Evolutionary conservation across 1,140 invertebrate genomes (phyloP).

Genomic region (Pseudachorutes palmiensis): DNA sequence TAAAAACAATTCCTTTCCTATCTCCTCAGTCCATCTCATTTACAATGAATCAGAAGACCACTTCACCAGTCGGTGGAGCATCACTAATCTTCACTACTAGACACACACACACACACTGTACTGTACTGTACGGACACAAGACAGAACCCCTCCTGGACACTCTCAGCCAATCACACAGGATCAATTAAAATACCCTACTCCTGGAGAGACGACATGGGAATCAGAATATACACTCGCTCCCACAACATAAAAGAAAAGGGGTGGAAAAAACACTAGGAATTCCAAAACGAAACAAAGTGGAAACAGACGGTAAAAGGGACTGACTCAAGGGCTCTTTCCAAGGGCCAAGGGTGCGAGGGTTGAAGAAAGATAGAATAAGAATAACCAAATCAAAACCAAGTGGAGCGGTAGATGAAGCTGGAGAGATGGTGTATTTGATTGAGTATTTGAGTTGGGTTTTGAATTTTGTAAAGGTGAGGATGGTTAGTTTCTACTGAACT

Average conservation of each 20-base stretch:
- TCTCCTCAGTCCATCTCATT: conserved; percentile 4
- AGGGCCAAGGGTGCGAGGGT: too few species aligned
- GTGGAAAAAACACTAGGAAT: background rate
- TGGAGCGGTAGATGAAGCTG: too few species aligned
- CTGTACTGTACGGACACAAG: background rate
- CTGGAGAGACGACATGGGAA: background rate
- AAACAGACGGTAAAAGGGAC: background rate
- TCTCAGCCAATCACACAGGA: background rate
- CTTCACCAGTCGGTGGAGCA: background rate
- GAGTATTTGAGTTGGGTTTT: too few species aligned
- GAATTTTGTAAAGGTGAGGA: too few species aligned
- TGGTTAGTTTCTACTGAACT: background rate
- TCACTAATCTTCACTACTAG: background rate
- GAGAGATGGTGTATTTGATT: too few species aligned
- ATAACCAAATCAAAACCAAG: too few species aligned
- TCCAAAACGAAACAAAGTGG: background rate
- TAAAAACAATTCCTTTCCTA: background rate
- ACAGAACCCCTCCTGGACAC: background rate
- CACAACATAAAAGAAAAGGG: background rate
- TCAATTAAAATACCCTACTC: background rate
- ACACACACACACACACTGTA: background rate
- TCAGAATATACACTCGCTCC: background rate
- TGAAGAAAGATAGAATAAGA: too few species aligned
- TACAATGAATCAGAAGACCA: conserved; percentile 6
- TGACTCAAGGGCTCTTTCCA: too few species aligned